Base-by-base conservation (phyloP, 2,797 vertebrate species). In the Anomalospiza imberbis region DNA sequence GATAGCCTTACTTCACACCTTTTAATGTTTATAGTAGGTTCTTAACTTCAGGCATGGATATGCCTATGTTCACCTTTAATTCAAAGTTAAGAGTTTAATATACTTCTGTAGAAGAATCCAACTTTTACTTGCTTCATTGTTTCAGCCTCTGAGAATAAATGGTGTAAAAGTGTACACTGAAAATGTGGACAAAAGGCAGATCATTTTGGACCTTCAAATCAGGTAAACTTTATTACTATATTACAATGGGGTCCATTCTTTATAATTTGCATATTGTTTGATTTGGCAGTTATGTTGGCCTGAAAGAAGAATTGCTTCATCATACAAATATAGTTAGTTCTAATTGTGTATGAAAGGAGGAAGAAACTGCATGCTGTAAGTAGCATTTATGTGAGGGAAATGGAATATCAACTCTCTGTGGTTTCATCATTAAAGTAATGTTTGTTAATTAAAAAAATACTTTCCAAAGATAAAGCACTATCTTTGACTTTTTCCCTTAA, bases 131-230 rank as follows among this genome's bases (percentile, higher is more conserved):
- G 10, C n/a, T 79, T 94, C 9, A 8, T 83, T 91, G 10, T 96
- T 97, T 93, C 96, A 99, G 99, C 99, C 99, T 28, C 97, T 99
- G 71, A 98, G 99, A 93, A 98, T 99, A 79, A 99, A 99, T 86
- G 99, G 99, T 89, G 99, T 99, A 20, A 99, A 99, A 91, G 99
- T 99, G 32, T 99, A 99, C 96, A 99, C 99, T 17, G 99, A 99
- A 98, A 99, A 99, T 31, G 99, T 99, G 96, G 99, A 99, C 98
- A 99, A 99, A 97, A 98, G 99, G 76, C 99, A 99, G 96, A 98
- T 99, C 76, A 99, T 99, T 97, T 98, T 99, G 98, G 99, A 99
- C 97, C 98, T 99, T 95, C 99, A 99, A 95, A 99, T 99, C 97
- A 99, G 99, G 99, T 99, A 98, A 99, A 92, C 58, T 70, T 76